A percentile compares a stretch with the other conserved stretches of the same genome.
These are phyloP conservation scores for Asteroscopus sphinx DNA, from an alignment of 2,888 invertebrate species.

Conservation along the genomic window DNA sequence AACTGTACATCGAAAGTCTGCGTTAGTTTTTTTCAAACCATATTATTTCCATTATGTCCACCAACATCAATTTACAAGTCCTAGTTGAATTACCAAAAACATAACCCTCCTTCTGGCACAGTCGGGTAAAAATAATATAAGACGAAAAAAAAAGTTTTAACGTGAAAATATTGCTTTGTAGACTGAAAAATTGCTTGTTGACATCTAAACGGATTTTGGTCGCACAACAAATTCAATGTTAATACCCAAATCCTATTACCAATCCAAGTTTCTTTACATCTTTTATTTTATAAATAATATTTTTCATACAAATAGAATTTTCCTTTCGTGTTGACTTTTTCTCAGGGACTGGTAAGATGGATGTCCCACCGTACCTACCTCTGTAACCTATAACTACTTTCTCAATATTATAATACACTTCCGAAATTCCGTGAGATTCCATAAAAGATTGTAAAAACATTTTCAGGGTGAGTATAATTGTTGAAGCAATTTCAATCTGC, in stretches of 20 bases:
- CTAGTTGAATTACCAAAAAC: too few relatives aligned
- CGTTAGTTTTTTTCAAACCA: conserved; percentile 27
- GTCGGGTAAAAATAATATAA: too few relatives aligned
- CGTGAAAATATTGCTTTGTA: conserved; percentile 35
- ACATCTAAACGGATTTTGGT: conserved; percentile 35
- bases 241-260: conserved; percentile 39
- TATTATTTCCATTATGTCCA: conserved; percentile 17
- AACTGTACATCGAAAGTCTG: too few relatives aligned
- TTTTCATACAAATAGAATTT: conserved; percentile 40
- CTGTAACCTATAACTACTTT: conserved; percentile 32
- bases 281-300: conserved; percentile 37
- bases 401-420: conserved; percentile 48
- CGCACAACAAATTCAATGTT: conserved; percentile 30
- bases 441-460: conserved; percentile 4
- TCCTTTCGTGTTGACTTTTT: conserved; percentile 46
- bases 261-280: conserved; percentile 29
- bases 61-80: conserved; percentile 23
- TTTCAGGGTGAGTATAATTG: too few relatives aligned
- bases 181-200: conserved; percentile 35
- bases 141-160: conserved; percentile 20
- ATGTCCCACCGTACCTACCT: conserved; percentile 40
- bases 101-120: too few relatives aligned
- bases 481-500: too few relatives aligned
- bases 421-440: conserved; percentile 1
- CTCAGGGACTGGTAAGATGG: conserved; percentile 50